A percentile compares a stretch with the other conserved stretches of the same genome.
These are phyloP conservation scores for Trachythela sp. DNA, from an alignment of 64 coral and sea anemone genomes.

Conservation along the genomic window DNA sequence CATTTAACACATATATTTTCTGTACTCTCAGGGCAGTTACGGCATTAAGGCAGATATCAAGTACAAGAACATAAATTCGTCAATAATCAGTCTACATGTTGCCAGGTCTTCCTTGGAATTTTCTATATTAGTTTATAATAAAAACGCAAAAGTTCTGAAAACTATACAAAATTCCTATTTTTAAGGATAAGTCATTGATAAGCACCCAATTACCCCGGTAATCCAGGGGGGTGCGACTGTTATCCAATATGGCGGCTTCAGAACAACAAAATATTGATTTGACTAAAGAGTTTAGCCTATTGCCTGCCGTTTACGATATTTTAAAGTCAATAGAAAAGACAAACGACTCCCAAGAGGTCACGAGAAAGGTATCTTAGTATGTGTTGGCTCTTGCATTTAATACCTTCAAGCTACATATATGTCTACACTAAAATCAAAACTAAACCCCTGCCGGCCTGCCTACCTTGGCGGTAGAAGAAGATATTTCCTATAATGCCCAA, in stretches of 20 bases:
- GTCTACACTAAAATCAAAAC: background rate
- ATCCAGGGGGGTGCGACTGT: background rate
- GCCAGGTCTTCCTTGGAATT: too few species aligned
- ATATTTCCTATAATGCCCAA: too few species aligned
- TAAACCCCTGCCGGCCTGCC: too few species aligned
- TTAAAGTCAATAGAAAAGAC: background rate
- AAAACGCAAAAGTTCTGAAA: background rate
- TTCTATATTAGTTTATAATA: too few species aligned
- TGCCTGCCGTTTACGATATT: background rate
- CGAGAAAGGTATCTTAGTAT: conserved; percentile 28
- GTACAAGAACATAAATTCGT: too few species aligned
- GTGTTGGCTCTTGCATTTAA: background rate
- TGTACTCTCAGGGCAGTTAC: too few species aligned
- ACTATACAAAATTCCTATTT: background rate
- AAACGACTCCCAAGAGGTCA: background rate
- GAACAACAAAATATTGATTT: conserved; percentile 3
- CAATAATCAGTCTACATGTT: too few species aligned
- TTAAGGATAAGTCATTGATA: too few species aligned
- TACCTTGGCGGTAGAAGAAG: too few species aligned
- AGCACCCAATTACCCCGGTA: too few species aligned
- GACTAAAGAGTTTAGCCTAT: background rate
- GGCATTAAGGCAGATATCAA: too few species aligned
- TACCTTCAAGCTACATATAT: background rate
- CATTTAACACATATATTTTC: too few species aligned
- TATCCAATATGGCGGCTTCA: background rate